Base-by-base conservation (phyloP, 2,888 invertebrate species). In the Parnassius orleans region DNA sequence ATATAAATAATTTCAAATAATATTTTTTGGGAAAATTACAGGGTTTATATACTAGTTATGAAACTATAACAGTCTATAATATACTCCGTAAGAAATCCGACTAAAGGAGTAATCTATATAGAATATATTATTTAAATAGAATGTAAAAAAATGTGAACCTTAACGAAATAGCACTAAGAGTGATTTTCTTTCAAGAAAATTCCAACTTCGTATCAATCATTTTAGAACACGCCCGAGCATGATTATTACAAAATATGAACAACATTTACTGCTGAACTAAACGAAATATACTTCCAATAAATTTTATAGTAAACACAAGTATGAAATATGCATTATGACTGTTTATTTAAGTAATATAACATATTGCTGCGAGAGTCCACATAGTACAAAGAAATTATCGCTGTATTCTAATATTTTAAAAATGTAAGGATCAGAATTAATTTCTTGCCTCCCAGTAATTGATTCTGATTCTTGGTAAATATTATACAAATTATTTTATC, bases 241-340 rank as follows among this genome's bases (percentile, higher is more conserved):
- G 63, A 59, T 63, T 59, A 58, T 58, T 58, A 55, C 58, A 58
- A 58, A 63, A 58, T 63, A 59, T 63, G 55, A 58, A 62, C 53
- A 58, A 59, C 63, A 50, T 63, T 63, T 57, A 58, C 53, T 48
- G 54, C 47, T 51, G 52, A 48, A 57, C 53, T 57, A 57, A 53
- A 61, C 50, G 50, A 48, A 57, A 57, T 57, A 57, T 62, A 57
- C 15, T 53, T 42, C 10, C 53, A 43, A 44, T 53, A 53, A 57
- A 62, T 57, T 57, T 53, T 51, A 61, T 53, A 9, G 10, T 50
- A n/a, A n/a, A n/a, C n/a, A 46, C 52, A 24, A 56, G 14, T 43
- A 48, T 53, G 53, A 57, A 53, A 53, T 57, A 57, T 62, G 48
- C 9, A 53, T 62, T 47, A 47, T 41, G 41, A n/a, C 12, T 46